phyloP scores from a whole-genome alignment of 2,113 vertebrate species.

The Orcinus orca region DNA sequence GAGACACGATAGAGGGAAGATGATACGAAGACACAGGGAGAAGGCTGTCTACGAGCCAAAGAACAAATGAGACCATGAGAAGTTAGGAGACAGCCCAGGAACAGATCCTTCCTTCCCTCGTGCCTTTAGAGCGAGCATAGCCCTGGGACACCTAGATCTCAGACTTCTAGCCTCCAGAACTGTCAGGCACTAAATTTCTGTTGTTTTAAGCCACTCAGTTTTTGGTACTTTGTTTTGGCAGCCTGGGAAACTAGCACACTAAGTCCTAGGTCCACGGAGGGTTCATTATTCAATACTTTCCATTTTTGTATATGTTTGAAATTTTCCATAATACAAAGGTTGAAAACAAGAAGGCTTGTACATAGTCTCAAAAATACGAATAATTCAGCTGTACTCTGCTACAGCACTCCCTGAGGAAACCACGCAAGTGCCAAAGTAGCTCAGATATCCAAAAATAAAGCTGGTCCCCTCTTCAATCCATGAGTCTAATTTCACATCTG shows the following conservation, averaged over 20 bases:
- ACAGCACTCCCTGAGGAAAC: conserved; percentile 2
- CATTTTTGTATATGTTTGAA: background rate
- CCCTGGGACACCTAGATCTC: background rate
- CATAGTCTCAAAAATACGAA: conserved; percentile 35
- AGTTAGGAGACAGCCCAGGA: background rate
- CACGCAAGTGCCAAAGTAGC: background rate
- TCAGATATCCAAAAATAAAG: conserved; percentile 54
- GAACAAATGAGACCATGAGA: background rate
- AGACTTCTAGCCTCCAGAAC: background rate
- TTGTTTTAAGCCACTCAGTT: background rate
- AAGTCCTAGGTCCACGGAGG: background rate
- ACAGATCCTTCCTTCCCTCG: background rate
- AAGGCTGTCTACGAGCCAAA: background rate
- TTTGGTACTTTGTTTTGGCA: background rate
- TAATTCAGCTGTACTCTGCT: conserved; percentile 47
- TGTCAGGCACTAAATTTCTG: background rate
- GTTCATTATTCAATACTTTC: background rate
- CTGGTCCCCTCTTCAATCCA: conserved; percentile 16
- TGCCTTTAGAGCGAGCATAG: background rate
- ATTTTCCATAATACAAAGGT: conserved; percentile 18
- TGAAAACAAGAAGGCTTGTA: background rate
- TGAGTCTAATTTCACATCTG: conserved; percentile 61
- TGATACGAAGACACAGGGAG: background rate
- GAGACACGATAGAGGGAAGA: background rate
- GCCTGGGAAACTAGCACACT: background rate